Evolutionary conservation across 2,888 invertebrate species (phyloP), one percentile per base, ranked within the genome.

Genomic region (Synanthedon andrenaeformis): DNA sequence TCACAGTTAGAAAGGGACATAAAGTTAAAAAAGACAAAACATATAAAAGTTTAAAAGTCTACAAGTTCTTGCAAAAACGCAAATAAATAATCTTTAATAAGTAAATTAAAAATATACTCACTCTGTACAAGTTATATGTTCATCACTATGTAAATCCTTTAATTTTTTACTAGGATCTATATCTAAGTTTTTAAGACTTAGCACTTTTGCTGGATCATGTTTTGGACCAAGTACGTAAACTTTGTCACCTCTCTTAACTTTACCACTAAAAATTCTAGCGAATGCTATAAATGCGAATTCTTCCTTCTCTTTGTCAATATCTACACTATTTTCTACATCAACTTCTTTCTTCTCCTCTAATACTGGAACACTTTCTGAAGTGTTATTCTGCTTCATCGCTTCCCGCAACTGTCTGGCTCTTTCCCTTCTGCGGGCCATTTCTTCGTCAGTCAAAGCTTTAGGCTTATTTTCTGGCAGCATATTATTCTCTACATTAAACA

Each of bases 241-340:
- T 67, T 91, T 91, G 67, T 93, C 91, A 6, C 96, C 96, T 63
- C 88, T 89, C 60, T 76, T 91, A 42, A 98, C 76, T 53, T 90
- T 93, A 3, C 99, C 98, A 74, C 96, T 96, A 75, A 96, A 98
- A 42, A 99, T 90, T 68, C 98, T 90, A 14, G 97, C 97, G 84
- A 99, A 96, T 0, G 96, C 98, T 59, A 99, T 89, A 70, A 98
- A 94, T 49, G 91, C 91, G 49, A 83, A 78, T 49, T 76, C 73
- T 23, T 69, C 60, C 49, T 83, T 74, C 58, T 74, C 77, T 54
- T 69, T 67, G 54, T 74, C 71, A 52, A 91, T 90, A 56, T 88
- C 86, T 53, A 70, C 71, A 54, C 68, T 64, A 53, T 59, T 76
- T 12, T 68, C 60, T 12, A 65, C 67, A 48, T 41, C 62, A 64